A percentile compares a stretch with the other conserved stretches of the same genome.
Conservation (phyloP, 2,797 vertebrate species). For the Picus viridis region DNA sequence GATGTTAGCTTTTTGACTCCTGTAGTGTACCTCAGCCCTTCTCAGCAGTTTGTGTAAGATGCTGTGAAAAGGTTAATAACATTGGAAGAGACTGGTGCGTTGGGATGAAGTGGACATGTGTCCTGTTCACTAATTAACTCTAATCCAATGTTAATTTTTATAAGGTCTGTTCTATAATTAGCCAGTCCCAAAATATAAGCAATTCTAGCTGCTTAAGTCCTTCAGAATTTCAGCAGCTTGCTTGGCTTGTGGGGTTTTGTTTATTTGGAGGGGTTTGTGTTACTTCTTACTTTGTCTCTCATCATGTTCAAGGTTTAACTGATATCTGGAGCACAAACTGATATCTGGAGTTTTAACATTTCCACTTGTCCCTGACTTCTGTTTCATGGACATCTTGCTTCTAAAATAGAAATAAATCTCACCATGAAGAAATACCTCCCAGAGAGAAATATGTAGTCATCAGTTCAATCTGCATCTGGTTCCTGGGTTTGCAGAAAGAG, state of each 20-base stretch:
- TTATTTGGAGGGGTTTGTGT: too few species aligned
- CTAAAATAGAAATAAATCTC: background rate
- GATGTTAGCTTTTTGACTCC: accelerated
- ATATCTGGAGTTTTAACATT: background rate
- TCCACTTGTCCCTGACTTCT: constrained; percentile 38
- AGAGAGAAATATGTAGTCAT: background rate
- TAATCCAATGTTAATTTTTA: background rate
- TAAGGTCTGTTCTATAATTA: background rate
- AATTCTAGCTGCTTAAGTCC: background rate
- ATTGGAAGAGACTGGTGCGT: accelerated
- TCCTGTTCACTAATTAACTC: background rate
- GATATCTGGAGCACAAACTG: background rate
- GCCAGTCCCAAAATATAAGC: background rate
- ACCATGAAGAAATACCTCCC: background rate
- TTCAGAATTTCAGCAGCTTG: background rate
- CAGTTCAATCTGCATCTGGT: background rate
- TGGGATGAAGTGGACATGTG: background rate
- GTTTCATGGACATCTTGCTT: constrained; percentile 40
- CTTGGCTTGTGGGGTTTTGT: background rate
- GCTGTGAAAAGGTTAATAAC: background rate
- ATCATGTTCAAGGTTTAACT: constrained; percentile 15
- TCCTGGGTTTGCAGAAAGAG: background rate
- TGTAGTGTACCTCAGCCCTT: background rate
- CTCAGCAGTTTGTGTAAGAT: background rate
- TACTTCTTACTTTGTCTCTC: background rate